Conservation (phyloP, 2,113 vertebrate species). For the Misgurnus anguillicaudatus region DNA sequence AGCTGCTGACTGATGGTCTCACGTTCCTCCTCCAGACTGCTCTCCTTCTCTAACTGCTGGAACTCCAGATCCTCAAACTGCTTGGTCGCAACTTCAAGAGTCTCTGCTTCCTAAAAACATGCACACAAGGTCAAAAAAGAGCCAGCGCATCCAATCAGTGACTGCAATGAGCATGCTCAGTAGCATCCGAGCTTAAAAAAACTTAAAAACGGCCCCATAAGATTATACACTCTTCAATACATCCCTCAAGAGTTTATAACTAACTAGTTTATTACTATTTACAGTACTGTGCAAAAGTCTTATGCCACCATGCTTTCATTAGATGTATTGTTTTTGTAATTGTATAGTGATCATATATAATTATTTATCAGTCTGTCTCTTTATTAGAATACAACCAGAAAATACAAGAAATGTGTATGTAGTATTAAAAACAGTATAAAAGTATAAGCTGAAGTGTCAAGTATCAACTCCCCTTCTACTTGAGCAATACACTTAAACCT, state of each 20-base stretch:
- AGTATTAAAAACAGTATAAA: too few relatives aligned
- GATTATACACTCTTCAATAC: not conserved
- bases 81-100: slow-evolving; percentile 84
- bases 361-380: too few relatives aligned
- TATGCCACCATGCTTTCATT: too few relatives aligned
- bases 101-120: slow-evolving; percentile 83
- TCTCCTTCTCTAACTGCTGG: slow-evolving; percentile 95
- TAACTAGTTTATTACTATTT: too few relatives aligned
- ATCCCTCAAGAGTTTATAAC: not conserved
- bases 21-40: slow-evolving; percentile 88
- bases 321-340: too few relatives aligned
- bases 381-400: too few relatives aligned
- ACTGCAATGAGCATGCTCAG: slow-evolving; percentile 26
- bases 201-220: not conserved
- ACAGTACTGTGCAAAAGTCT: too few relatives aligned
- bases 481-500: too few relatives aligned
- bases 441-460: too few relatives aligned
- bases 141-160: not conserved
- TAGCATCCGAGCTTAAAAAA: not conserved
- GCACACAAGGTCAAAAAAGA: slow-evolving; percentile 27
- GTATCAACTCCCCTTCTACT: too few relatives aligned
- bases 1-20: slow-evolving; percentile 87
- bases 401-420: too few relatives aligned
- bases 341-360: too few relatives aligned
- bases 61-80: slow-evolving; percentile 97